Percentiles rank a stretch among this genome's conserved stretches.
phyloP scores from a whole-genome alignment of 1,140 invertebrate genomes.

The Colletes gigas region DNA sequence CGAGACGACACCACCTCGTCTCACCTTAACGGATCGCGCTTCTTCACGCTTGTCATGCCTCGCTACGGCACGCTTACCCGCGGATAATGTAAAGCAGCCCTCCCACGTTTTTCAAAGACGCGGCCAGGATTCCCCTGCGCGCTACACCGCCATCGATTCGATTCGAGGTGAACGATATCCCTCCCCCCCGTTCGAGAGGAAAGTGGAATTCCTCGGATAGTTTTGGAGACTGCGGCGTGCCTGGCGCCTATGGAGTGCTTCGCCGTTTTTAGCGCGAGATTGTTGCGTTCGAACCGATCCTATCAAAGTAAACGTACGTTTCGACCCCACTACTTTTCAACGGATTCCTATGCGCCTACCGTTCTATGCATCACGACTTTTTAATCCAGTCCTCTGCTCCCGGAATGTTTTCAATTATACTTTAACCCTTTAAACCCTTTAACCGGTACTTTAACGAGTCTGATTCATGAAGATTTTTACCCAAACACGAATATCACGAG shows the following conservation, averaged over 20 bases:
- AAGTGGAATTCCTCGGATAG: neutral
- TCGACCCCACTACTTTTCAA: too few relatives aligned
- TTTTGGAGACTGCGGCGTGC: neutral
- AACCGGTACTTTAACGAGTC: too few relatives aligned
- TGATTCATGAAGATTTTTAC: too few relatives aligned
- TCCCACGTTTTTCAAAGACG: constrained; percentile 49
- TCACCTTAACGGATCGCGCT: constrained; percentile 65
- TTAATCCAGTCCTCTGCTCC: too few relatives aligned
- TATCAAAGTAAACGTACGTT: too few relatives aligned
- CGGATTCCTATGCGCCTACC: too few relatives aligned
- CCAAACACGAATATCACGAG: too few relatives aligned
- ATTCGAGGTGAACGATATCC: neutral
- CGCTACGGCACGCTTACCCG: constrained; percentile 40
- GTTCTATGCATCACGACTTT: too few relatives aligned
- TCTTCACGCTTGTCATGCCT: constrained; percentile 63
- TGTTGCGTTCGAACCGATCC: neutral
- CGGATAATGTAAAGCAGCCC: constrained; percentile 56
- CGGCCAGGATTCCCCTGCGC: constrained; percentile 3
- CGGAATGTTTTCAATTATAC: too few relatives aligned
- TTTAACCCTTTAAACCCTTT: too few relatives aligned
- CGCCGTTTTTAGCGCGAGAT: neutral
- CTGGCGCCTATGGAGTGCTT: neutral
- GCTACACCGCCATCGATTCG: constrained; percentile 1
- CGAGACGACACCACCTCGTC: constrained; percentile 60
- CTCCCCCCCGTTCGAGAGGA: neutral